Conservation (phyloP, 1,140 invertebrate genomes). For the Pissodes strobi region DNA sequence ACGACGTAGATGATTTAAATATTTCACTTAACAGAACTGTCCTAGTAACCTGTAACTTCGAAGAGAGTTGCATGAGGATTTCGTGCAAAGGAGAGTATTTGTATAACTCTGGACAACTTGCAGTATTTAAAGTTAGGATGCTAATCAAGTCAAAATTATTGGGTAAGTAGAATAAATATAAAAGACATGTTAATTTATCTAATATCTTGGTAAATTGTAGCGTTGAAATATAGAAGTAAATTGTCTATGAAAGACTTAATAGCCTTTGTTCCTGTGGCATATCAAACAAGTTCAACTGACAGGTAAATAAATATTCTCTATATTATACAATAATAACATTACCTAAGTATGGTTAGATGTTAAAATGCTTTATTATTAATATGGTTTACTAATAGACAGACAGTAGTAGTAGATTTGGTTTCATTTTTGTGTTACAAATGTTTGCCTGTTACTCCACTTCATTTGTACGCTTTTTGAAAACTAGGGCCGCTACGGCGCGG, state of each 20-base stretch:
- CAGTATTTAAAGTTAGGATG: conserved; percentile 17
- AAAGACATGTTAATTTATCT: no score
- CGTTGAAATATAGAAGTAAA: neutral
- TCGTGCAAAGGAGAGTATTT: conserved; percentile 29
- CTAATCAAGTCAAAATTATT: conserved; percentile 10
- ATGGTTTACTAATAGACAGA: no score
- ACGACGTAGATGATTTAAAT: neutral
- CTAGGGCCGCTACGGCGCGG: no score
- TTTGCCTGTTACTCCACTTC: no score
- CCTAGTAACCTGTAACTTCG: neutral
- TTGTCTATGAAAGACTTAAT: conserved; percentile 18
- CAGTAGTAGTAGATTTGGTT: no score
- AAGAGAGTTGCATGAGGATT: conserved; percentile 6
- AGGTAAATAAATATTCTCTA: conserved; percentile 4
- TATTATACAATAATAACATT: no score
- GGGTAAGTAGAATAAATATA: no score
- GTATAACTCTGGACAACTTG: conserved; percentile 17
- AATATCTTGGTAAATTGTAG: conserved; percentile 14
- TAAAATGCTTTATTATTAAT: no score
- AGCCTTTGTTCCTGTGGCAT: conserved; percentile 1
- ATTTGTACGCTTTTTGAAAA: no score
- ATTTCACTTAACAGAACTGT: neutral
- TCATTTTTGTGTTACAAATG: no score
- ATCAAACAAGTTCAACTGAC: conserved; percentile 5
- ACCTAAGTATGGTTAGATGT: no score